Percentiles rank a stretch among this genome's conserved stretches.
phyloP scores from a whole-genome alignment of 1,140 invertebrate species.

The Araneus ventricosus region DNA sequence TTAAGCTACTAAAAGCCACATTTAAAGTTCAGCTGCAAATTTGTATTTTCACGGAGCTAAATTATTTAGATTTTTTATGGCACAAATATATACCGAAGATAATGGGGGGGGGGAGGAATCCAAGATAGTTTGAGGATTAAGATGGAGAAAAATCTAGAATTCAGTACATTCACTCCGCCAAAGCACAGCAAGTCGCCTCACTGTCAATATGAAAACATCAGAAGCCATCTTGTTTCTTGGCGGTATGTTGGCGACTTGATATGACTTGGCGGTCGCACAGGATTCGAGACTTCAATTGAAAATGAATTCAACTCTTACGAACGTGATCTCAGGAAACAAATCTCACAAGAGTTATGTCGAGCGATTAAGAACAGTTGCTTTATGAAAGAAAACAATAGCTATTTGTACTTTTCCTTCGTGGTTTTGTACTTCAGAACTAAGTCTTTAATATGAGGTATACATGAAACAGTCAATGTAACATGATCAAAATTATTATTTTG shows the following conservation, averaged over 20 bases:
- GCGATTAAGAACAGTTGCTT: background rate
- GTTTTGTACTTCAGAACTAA: conserved; percentile 71
- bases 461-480: background rate
- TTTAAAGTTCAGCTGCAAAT: background rate
- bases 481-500: background rate
- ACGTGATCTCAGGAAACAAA: background rate
- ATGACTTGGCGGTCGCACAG: too few relatives aligned
- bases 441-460: conserved; percentile 51
- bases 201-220: too few relatives aligned
- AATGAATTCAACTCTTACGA: background rate
- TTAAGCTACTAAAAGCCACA: background rate
- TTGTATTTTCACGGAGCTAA: background rate
- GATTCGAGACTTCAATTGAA: background rate
- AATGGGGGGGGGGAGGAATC: background rate
- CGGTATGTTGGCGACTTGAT: too few relatives aligned
- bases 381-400: background rate
- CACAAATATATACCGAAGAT: background rate
- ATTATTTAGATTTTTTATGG: background rate
- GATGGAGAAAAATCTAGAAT: too few relatives aligned
- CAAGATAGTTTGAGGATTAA: background rate
- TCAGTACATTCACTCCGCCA: too few relatives aligned
- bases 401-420: conserved; percentile 54
- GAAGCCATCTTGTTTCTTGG: too few relatives aligned
- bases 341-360: background rate
- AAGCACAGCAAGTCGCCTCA: too few relatives aligned